These are phyloP conservation scores for Lophotis ruficrista DNA, from an alignment of 2,113 vertebrate species.

Conservation along the genomic window DNA sequence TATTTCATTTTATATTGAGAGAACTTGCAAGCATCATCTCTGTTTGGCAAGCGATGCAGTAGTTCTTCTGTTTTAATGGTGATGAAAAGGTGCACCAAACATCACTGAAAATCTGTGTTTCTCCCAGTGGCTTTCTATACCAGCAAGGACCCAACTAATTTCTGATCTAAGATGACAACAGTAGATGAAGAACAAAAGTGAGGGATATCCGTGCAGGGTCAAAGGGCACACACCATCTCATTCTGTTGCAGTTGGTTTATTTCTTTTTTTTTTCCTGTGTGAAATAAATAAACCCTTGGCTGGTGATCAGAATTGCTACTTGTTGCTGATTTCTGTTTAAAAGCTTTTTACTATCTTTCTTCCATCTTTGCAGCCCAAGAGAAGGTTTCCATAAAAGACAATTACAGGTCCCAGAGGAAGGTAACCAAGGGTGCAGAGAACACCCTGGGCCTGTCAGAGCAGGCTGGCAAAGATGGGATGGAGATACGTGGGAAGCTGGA, in stretches of 20 bases:
- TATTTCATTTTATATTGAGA: neutral
- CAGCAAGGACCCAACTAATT: neutral
- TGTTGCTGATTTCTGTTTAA: neutral
- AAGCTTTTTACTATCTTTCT: neutral
- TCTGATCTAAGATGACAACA: neutral
- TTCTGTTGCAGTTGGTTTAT: neutral
- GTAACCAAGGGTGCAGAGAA: neutral
- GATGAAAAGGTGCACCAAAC: neutral
- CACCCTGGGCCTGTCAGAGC: neutral
- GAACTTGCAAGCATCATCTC: neutral
- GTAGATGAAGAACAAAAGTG: neutral
- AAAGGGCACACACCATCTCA: neutral
- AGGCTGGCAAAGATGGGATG: neutral
- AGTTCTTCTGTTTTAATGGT: neutral
- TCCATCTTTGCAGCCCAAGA: neutral
- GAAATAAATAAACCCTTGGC: neutral
- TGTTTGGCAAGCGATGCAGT: neutral
- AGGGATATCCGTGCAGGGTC: neutral
- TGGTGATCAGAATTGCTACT: neutral
- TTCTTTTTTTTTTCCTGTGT: neutral
- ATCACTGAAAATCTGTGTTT: neutral
- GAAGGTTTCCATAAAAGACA: neutral
- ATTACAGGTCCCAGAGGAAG: neutral
- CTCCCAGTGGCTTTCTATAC: neutral
- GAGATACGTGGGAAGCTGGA: neutral